These are phyloP conservation scores for Crossocerus cetratus DNA, from an alignment of 2,888 invertebrate species.

Conservation along the genomic window DNA sequence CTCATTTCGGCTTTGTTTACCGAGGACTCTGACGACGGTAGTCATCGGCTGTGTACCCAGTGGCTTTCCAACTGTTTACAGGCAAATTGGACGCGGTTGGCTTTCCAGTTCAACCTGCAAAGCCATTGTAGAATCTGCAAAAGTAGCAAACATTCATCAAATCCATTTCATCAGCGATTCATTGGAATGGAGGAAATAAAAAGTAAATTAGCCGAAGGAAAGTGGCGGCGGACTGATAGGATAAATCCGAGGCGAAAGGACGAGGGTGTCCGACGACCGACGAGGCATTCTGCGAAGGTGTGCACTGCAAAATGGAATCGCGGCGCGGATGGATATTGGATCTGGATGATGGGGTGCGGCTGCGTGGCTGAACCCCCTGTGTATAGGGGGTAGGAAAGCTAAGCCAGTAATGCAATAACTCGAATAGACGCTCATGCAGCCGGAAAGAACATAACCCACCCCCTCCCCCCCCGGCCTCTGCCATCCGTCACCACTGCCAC, in stretches of 20 bases:
- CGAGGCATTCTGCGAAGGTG: constrained; percentile 66
- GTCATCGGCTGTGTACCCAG: too few species aligned
- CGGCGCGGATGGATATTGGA: constrained; percentile 65
- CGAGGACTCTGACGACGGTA: background rate
- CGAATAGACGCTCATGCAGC: constrained; percentile 71
- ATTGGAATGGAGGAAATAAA: too few species aligned
- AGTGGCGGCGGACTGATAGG: too few species aligned
- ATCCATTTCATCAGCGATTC: too few species aligned
- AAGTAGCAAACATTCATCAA: too few species aligned
- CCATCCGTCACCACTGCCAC: constrained; percentile 13
- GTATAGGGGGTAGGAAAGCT: constrained; percentile 65
- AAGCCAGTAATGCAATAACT: constrained; percentile 76
- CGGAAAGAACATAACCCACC: constrained; percentile 69
- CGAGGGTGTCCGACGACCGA: constrained; percentile 60
- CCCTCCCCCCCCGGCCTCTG: constrained; percentile 40
- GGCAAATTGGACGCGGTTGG: too few species aligned
- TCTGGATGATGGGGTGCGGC: constrained; percentile 64
- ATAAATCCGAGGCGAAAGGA: constrained; percentile 40
- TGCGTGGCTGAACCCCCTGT: constrained; percentile 42
- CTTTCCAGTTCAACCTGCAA: too few species aligned
- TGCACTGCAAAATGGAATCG: constrained; percentile 65
- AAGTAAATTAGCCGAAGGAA: too few species aligned
- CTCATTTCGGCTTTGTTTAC: background rate
- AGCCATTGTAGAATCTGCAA: too few species aligned
- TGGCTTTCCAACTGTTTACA: too few species aligned